Percentiles rank a stretch among this genome's conserved stretches.
Evolutionary conservation across 1,140 invertebrate genomes (phyloP).

Genomic region (Ceratina calcarata): DNA sequence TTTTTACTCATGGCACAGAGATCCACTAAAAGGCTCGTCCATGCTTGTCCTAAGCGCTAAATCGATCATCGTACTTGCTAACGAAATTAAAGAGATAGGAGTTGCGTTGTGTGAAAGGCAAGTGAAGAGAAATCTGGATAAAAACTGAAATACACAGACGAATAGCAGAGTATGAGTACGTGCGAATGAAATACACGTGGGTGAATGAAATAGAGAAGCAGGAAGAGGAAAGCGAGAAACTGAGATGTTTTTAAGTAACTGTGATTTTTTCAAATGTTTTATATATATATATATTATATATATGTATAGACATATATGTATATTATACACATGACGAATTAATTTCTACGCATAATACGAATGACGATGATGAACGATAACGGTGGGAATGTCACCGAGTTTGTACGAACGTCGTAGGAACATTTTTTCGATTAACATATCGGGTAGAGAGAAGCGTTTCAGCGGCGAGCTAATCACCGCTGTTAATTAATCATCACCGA

Average conservation of each 20-base stretch:
- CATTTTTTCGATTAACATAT: conserved; percentile 76
- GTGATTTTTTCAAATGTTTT: conserved; percentile 78
- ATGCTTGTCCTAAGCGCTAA: not conserved
- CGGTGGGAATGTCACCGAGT: conserved; percentile 72
- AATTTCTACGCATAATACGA: conserved; percentile 73
- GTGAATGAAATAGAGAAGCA: not conserved
- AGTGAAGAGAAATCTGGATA: not conserved
- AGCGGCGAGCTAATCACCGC: conserved; percentile 27
- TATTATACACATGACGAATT: conserved; percentile 71
- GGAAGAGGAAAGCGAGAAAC: conserved; percentile 14
- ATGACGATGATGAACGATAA: conserved; percentile 4
- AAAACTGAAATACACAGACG: not conserved
- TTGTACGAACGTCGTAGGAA: conserved; percentile 64
- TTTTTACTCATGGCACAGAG: too few relatives aligned
- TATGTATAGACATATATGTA: conserved; percentile 66
- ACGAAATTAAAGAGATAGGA: not conserved
- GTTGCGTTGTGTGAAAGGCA: not conserved
- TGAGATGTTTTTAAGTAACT: conserved; percentile 75
- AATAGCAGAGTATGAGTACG: not conserved
- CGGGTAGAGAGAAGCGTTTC: conserved; percentile 61
- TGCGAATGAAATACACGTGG: not conserved
- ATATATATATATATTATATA: conserved; percentile 70
- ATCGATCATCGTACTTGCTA: conserved; percentile 1
- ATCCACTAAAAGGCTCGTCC: too few relatives aligned
- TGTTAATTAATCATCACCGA: conserved; percentile 50